A percentile compares a stretch with the other conserved stretches of the same genome.
Evolutionary conservation across 2,888 invertebrate genomes (phyloP).

Genomic region (Ormyrus labotus): DNA sequence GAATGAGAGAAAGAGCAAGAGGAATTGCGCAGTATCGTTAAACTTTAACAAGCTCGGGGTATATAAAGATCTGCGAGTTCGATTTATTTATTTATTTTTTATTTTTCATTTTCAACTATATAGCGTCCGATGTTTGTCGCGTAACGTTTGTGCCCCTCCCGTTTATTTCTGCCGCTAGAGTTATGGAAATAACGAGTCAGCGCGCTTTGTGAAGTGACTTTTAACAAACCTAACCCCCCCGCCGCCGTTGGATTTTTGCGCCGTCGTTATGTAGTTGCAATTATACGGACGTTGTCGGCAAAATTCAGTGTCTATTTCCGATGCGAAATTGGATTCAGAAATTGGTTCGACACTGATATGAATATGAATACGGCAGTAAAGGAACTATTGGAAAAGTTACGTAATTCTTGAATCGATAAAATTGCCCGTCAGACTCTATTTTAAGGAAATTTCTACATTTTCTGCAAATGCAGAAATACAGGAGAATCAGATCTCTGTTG

Average conservation of each 20-base stretch:
- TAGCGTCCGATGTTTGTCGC: slow-evolving; percentile 47
- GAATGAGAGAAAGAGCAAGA: slow-evolving; percentile 15
- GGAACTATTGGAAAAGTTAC: not conserved
- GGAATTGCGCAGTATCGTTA: slow-evolving; percentile 45
- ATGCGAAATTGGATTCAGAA: slow-evolving; percentile 45
- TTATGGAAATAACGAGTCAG: slow-evolving; percentile 51
- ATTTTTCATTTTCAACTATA: not conserved
- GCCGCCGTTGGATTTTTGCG: slow-evolving; percentile 4
- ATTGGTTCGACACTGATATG: slow-evolving; percentile 33
- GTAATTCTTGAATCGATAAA: not conserved
- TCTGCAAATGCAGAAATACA: no score
- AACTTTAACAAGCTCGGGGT: slow-evolving; percentile 54
- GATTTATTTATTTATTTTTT: slow-evolving; percentile 52
- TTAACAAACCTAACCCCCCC: slow-evolving; percentile 25
- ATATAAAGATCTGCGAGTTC: slow-evolving; percentile 44
- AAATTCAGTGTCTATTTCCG: slow-evolving; percentile 20
- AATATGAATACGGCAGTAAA: not conserved
- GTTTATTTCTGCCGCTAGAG: slow-evolving; percentile 44
- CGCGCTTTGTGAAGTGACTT: slow-evolving; percentile 40
- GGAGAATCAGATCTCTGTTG: no score
- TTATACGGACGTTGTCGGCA: slow-evolving; percentile 8
- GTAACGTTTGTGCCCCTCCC: not conserved
- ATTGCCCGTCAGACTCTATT: no score
- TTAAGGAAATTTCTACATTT: no score
- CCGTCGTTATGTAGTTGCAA: slow-evolving; percentile 16